Base-by-base conservation (phyloP, 2,113 vertebrate genomes). In the Petrocephalus zakoni region DNA sequence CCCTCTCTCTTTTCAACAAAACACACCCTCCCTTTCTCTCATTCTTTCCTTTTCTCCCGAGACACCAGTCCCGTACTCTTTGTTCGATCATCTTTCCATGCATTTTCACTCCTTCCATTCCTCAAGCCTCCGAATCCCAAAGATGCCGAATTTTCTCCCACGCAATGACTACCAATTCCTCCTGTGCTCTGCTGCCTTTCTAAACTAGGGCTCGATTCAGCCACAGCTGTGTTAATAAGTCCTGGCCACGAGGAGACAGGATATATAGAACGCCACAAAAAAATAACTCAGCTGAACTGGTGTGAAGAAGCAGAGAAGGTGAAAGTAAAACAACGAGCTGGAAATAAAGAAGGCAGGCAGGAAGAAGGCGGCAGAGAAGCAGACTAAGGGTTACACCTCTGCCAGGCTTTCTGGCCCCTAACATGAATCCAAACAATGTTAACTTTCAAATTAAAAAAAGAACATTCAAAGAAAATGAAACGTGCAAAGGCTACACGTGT, bases 1-100 rank as follows among this genome's bases (percentile, higher is more conserved):
- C 85, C 88, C 75, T 86, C 87, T 37, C 87, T 87, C 82, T 92
- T 94, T 94, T 91, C 91, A 93, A 93, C 93, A 93, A 94, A 94
- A 92, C 92, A 93, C 92, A 92, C 89, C 91, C 88, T 88, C 61
- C 72, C 92, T 88, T 75, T 90, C 58, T 86, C 91, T 91, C 92
- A 91, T 93, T 92, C 91, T 91, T 91, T 84, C 90, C 86, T 88
- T 90, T 87, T 90, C 93, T 93, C 92, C 83, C 53, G 92, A 93
- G 92, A 91, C 90, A 91, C 88, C 91, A 91, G 92, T 90, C 90
- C 91, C 52, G 92, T 92, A 92, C 93, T 91, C 88, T 88, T 88
- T 92, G 91, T 88, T 92, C 85, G 89, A 91, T 89, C 91, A 91
- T 93, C 92, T 92, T 90, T 89, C 89, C 81, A 87, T 88, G 1